Percentiles rank a stretch among this genome's conserved stretches.
These are phyloP conservation scores for Anisognathus igniventris DNA, from an alignment of 2,797 vertebrate genomes.

Conservation along the genomic window DNA sequence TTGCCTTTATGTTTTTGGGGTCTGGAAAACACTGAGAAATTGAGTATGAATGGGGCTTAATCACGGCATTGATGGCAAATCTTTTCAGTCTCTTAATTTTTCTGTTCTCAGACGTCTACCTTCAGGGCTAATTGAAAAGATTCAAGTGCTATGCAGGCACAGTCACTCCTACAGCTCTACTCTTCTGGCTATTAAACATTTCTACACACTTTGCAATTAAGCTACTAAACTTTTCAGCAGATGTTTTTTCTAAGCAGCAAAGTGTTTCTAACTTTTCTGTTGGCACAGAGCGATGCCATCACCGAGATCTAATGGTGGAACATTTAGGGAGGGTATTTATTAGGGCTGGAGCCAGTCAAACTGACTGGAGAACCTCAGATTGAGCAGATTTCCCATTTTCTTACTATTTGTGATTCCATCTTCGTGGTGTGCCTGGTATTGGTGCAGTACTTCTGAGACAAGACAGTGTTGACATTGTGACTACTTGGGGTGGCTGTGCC, in stretches of 20 bases:
- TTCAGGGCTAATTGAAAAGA: slow-evolving; percentile 39
- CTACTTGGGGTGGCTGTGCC: fast-evolving
- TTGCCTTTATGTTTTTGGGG: slow-evolving; percentile 46
- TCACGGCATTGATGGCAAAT: slow-evolving; percentile 3
- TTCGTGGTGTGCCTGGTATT: neutral
- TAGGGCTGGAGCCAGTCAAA: neutral
- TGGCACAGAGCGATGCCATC: neutral
- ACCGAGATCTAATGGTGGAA: neutral
- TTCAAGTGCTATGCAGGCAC: neutral
- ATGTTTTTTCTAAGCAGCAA: slow-evolving; percentile 17
- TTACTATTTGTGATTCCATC: neutral
- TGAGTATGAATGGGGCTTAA: slow-evolving; percentile 43
- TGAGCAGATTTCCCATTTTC: neutral
- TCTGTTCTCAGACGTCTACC: neutral
- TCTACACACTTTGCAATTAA: neutral
- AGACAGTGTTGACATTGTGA: neutral
- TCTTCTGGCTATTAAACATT: neutral
- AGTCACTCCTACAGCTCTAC: neutral
- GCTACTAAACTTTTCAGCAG: slow-evolving; percentile 23
- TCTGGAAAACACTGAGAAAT: slow-evolving; percentile 45
- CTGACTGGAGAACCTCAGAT: neutral
- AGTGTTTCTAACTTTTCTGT: slow-evolving; percentile 1
- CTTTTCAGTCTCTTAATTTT: slow-evolving; percentile 9
- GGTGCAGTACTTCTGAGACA: neutral
- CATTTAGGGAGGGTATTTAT: neutral